Percentiles rank a stretch among this genome's conserved stretches.
These are phyloP conservation scores for Scaptomyza reducta DNA, from an alignment of 2,888 invertebrate species.

Conservation along the genomic window DNA sequence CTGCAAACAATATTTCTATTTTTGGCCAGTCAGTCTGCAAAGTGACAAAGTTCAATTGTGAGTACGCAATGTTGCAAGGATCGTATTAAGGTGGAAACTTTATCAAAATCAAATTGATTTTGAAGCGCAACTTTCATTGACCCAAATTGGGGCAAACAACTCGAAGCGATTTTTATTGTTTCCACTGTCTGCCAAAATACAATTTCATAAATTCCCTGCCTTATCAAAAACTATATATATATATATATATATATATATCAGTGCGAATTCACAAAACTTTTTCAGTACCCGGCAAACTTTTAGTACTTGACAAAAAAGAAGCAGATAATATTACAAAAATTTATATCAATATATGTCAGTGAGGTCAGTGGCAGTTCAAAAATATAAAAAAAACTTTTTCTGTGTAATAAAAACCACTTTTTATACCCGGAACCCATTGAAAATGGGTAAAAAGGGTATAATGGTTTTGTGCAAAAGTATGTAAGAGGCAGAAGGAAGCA, in stretches of 20 bases:
- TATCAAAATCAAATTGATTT: slow-evolving; percentile 75
- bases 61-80: slow-evolving; percentile 14
- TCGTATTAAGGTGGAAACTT: slow-evolving; percentile 42
- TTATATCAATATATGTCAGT: slow-evolving; percentile 61
- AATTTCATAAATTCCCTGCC: slow-evolving; percentile 71
- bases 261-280: slow-evolving; percentile 52
- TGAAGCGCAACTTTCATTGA: slow-evolving; percentile 71
- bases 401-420: slow-evolving; percentile 53
- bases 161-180: slow-evolving; percentile 54
- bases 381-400: slow-evolving; percentile 45
- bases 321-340: neutral
- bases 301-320: slow-evolving; percentile 52
- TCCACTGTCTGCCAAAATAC: slow-evolving; percentile 53
- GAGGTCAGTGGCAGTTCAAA: slow-evolving; percentile 27
- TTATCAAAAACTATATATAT: neutral
- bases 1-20: neutral
- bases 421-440: too few species aligned
- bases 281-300: slow-evolving; percentile 49
- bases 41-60: slow-evolving; percentile 57
- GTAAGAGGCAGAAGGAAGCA: too few species aligned
- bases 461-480: too few species aligned
- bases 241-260: slow-evolving; percentile 4
- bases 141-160: slow-evolving; percentile 73
- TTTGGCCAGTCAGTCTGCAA: slow-evolving; percentile 23
- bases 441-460: too few species aligned